A percentile compares a stretch with the other conserved stretches of the same genome.
phyloP scores from a whole-genome alignment of 2,113 vertebrate species.

The Anoura caudifer region DNA sequence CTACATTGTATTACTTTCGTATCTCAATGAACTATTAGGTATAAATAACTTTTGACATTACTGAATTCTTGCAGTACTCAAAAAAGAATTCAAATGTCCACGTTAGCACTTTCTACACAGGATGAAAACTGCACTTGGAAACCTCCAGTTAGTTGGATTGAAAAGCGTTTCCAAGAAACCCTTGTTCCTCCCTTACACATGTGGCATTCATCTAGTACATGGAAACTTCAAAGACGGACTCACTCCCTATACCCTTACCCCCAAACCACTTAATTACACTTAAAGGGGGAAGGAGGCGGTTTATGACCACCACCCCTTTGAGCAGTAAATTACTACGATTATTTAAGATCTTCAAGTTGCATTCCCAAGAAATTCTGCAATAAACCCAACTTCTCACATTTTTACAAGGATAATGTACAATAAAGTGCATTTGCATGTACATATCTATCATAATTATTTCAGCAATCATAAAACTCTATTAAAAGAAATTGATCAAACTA shows the following conservation, averaged over 20 bases:
- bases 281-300: neutral
- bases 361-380: neutral
- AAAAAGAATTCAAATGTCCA: neutral
- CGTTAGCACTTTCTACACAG: slow-evolving; percentile 7
- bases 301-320: neutral
- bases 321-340: slow-evolving; percentile 1
- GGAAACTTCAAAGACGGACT: slow-evolving; percentile 49
- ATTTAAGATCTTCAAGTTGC: slow-evolving; percentile 31
- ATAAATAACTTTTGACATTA: neutral
- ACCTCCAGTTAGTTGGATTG: neutral
- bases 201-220: slow-evolving; percentile 43
- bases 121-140: neutral
- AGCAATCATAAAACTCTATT: neutral
- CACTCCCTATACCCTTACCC: neutral
- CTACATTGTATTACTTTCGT: neutral
- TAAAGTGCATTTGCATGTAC: neutral
- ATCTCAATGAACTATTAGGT: neutral
- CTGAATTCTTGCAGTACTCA: neutral
- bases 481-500: neutral
- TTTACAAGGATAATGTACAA: neutral
- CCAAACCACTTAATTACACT: slow-evolving; percentile 39
- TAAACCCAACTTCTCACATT: neutral
- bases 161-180: slow-evolving; percentile 10
- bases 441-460: neutral
- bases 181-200: slow-evolving; percentile 3